These are phyloP conservation scores for Stenichneumon culpator DNA, from an alignment of 2,888 invertebrate species.

Conservation along the genomic window DNA sequence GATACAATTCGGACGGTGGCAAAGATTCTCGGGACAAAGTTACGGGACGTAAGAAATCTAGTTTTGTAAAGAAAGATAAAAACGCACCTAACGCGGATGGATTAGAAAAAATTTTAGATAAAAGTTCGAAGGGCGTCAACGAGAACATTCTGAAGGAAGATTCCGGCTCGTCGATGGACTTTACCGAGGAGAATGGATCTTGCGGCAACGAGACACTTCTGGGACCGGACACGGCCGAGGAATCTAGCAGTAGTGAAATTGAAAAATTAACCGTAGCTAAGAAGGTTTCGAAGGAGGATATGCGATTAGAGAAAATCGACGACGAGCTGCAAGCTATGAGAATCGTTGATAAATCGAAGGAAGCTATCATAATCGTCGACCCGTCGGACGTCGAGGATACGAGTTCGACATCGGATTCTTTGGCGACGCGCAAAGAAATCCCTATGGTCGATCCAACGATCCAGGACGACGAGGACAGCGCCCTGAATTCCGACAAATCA, in stretches of 20 bases:
- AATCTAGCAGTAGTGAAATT: constrained; percentile 52
- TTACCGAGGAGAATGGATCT: constrained; percentile 53
- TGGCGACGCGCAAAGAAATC: constrained; percentile 18
- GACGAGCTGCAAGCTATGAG: constrained; percentile 52
- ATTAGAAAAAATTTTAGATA: background rate
- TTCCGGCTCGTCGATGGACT: constrained; percentile 8
- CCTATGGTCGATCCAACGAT: constrained; percentile 9
- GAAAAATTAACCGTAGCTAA: constrained; percentile 27
- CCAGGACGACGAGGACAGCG: constrained; percentile 77
- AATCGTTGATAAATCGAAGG: constrained; percentile 47
- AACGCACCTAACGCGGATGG: constrained; percentile 10
- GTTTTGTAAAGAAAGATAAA: constrained; percentile 42
- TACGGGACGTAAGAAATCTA: constrained; percentile 35
- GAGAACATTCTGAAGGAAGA: constrained; percentile 39
- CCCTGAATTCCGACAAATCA: constrained; percentile 78
- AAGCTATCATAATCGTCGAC: constrained; percentile 11
- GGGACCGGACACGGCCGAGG: constrained; percentile 10
- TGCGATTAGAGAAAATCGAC: constrained; percentile 48
- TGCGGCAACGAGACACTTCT: constrained; percentile 7
- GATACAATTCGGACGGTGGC: constrained; percentile 65
- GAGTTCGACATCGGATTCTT: constrained; percentile 53
- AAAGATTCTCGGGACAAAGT: constrained; percentile 50
- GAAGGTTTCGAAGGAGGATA: constrained; percentile 1
- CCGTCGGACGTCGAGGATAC: constrained; percentile 57
- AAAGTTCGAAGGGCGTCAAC: background rate